Evolutionary conservation across 2,888 invertebrate species (phyloP).

Genomic region (Sialis fuliginosa): DNA sequence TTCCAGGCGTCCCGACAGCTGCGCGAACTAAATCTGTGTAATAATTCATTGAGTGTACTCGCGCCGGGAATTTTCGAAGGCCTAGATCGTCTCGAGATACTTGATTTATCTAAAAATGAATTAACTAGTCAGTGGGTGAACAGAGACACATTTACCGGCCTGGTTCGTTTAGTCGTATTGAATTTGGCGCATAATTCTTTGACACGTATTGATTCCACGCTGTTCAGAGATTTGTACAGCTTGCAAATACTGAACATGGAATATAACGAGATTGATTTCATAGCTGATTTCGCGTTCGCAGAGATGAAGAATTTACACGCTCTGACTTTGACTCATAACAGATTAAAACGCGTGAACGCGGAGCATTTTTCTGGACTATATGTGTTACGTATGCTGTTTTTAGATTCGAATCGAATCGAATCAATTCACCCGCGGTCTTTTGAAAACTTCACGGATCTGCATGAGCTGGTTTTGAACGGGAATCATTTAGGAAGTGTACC

Average conservation of each 20-base stretch:
- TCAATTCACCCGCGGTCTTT: slow-evolving; percentile 52
- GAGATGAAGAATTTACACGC: slow-evolving; percentile 62
- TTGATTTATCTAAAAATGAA: slow-evolving; percentile 58
- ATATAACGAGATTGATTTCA: slow-evolving; percentile 47
- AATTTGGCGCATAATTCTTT: slow-evolving; percentile 58
- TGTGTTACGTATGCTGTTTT: slow-evolving; percentile 51
- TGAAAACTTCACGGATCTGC: slow-evolving; percentile 58
- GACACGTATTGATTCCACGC: slow-evolving; percentile 46
- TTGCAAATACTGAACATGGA: slow-evolving; percentile 59
- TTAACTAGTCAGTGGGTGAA: slow-evolving; percentile 63
- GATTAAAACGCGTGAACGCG: slow-evolving; percentile 46
- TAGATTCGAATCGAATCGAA: slow-evolving; percentile 57
- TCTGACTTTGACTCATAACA: slow-evolving; percentile 54
- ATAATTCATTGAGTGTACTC: slow-evolving; percentile 57
- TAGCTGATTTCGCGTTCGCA: slow-evolving; percentile 56
- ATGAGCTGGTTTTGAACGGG: slow-evolving; percentile 57
- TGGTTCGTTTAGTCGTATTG: slow-evolving; percentile 53
- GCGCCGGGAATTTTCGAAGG: slow-evolving; percentile 59
- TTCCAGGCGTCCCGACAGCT: slow-evolving; percentile 57
- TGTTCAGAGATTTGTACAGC: slow-evolving; percentile 57
- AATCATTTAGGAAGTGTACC: slow-evolving; percentile 55
- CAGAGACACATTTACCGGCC: slow-evolving; percentile 56
- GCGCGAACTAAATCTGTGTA: slow-evolving; percentile 53
- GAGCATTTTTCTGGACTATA: slow-evolving; percentile 55
- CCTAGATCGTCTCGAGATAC: slow-evolving; percentile 50